phyloP scores from a whole-genome alignment of 2,797 vertebrate genomes.

The Gymnothorax javanicus region DNA sequence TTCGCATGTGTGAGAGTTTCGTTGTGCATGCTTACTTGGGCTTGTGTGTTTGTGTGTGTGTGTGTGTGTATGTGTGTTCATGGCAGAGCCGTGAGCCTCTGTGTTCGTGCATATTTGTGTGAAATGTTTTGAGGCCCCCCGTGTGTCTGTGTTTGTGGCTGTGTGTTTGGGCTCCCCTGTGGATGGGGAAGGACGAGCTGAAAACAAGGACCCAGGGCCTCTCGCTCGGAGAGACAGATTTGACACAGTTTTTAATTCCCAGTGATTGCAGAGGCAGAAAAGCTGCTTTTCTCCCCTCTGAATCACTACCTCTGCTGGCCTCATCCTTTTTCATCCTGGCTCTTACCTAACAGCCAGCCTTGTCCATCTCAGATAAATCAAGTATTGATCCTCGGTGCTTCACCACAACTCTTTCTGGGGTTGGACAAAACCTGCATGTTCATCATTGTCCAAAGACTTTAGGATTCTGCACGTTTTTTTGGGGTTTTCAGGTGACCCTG shows the following conservation, averaged over 20 bases:
- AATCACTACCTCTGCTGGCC: not conserved
- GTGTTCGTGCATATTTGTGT: too few relatives aligned
- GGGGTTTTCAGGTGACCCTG: not conserved
- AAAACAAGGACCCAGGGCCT: not conserved
- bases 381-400: not conserved
- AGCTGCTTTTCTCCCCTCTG: not conserved
- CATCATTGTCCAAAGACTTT: not conserved
- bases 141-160: not conserved
- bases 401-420: not conserved
- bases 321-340: not conserved
- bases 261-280: not conserved
- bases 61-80: too few relatives aligned
- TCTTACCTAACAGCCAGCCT: not conserved
- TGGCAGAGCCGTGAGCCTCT: too few relatives aligned
- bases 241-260: not conserved
- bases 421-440: not conserved
- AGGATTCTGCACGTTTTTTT: not conserved
- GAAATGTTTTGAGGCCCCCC: too few relatives aligned
- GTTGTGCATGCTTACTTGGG: too few relatives aligned
- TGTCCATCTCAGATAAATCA: constrained; percentile 7
- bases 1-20: not conserved
- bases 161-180: not conserved
- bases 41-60: too few relatives aligned
- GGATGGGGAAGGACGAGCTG: not conserved
- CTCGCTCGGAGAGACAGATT: not conserved